Conservation (phyloP, 2,888 invertebrate species). For the Scotopteryx bipunctaria region DNA sequence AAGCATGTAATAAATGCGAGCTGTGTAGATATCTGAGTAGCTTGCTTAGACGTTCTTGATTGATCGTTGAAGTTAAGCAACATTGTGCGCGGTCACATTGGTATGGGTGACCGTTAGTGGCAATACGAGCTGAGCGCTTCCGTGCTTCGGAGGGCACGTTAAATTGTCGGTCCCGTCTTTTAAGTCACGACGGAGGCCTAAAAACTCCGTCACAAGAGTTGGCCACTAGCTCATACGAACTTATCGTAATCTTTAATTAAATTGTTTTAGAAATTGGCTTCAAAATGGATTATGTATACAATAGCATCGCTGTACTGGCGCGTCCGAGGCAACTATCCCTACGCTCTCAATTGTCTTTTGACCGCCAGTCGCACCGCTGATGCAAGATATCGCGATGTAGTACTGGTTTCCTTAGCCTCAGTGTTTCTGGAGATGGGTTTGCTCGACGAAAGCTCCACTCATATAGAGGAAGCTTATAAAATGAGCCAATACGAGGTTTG, state of each 20-base stretch:
- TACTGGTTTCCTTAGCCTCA: slow-evolving; percentile 87
- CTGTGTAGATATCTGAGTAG: no score
- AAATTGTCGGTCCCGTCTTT: no score
- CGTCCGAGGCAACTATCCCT: slow-evolving; percentile 86
- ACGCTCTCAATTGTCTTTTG: slow-evolving; percentile 88
- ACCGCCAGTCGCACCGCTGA: slow-evolving; percentile 72
- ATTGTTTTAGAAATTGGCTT: slow-evolving; percentile 85
- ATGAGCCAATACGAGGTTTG: slow-evolving; percentile 85
- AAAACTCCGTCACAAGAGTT: no score
- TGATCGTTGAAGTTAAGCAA: no score
- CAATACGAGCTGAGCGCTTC: no score
- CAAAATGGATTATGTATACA: slow-evolving; percentile 88
- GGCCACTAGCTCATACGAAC: background rate
- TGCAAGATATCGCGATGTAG: slow-evolving; percentile 85
- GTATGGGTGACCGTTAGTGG: no score
- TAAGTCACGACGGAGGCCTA: no score
- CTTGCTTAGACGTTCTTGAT: no score
- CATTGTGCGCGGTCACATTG: no score
- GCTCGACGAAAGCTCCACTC: slow-evolving; percentile 85
- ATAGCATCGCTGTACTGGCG: slow-evolving; percentile 92
- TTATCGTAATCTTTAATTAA: background rate
- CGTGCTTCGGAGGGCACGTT: no score
- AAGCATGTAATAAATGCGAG: no score
- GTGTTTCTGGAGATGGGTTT: slow-evolving; percentile 86
- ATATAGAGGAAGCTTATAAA: slow-evolving; percentile 84